These are phyloP conservation scores for Oenanthe melanoleuca DNA, from an alignment of 2,113 vertebrate species.

Conservation along the genomic window DNA sequence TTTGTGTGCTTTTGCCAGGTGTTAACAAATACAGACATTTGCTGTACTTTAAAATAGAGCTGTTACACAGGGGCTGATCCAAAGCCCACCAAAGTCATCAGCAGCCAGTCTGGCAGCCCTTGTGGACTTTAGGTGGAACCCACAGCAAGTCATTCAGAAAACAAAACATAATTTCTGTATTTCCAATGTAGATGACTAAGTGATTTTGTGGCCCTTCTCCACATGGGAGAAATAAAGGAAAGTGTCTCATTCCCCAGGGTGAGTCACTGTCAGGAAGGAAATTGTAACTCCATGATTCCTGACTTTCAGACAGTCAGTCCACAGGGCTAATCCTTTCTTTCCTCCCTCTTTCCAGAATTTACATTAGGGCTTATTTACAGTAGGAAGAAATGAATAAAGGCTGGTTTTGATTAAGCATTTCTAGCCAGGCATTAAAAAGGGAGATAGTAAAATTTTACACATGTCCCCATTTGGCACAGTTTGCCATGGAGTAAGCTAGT, in stretches of 20 bases:
- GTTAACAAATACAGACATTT: background rate
- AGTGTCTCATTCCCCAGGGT: background rate
- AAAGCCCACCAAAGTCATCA: background rate
- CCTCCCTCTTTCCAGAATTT: conserved; percentile 1
- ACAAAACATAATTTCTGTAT: background rate
- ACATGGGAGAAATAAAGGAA: background rate
- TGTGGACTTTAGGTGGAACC: background rate
- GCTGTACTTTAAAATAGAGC: background rate
- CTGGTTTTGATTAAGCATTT: background rate
- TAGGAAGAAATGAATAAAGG: background rate
- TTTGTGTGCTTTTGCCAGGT: background rate
- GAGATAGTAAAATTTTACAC: background rate
- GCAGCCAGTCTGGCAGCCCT: background rate
- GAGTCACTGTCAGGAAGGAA: conserved; percentile 30
- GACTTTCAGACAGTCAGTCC: background rate
- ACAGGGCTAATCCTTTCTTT: conserved; percentile 5
- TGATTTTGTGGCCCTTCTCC: background rate
- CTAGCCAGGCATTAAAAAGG: background rate
- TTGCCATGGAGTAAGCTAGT: background rate
- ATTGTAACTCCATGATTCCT: background rate
- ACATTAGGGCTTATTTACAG: background rate
- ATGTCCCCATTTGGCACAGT: background rate
- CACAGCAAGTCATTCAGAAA: background rate
- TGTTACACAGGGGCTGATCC: background rate
- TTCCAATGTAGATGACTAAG: background rate